Evolutionary conservation across 2,797 vertebrate genomes (phyloP).

Genomic region (Remorina albescens): DNA sequence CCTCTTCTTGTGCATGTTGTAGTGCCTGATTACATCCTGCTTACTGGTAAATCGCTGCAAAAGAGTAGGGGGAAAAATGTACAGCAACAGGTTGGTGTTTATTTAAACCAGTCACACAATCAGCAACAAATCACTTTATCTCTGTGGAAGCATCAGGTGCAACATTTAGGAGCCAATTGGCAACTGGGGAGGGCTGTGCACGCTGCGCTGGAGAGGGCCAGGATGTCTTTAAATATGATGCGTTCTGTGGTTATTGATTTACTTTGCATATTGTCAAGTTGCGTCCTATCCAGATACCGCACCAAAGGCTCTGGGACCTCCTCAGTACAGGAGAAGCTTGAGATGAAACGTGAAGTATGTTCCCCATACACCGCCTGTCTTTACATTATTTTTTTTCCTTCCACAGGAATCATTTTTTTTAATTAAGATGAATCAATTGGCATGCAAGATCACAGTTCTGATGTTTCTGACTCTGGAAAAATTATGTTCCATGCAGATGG

Average conservation of each 20-base stretch:
- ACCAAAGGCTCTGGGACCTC: constrained; percentile 33
- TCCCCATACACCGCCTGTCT: constrained; percentile 34
- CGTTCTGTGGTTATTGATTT: constrained; percentile 72
- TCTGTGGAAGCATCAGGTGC: constrained; percentile 86
- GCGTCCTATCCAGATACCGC: constrained; percentile 62
- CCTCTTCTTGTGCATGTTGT: constrained; percentile 99
- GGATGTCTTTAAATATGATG: constrained; percentile 71
- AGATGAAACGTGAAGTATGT: constrained; percentile 35
- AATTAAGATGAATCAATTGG: constrained; percentile 87
- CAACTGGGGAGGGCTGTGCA: constrained; percentile 66
- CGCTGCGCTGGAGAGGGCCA: constrained; percentile 63
- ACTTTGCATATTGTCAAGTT: constrained; percentile 70
- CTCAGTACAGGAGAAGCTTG: constrained; percentile 37
- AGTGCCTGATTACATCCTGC: constrained; percentile 99
- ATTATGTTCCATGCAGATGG: constrained; percentile 86
- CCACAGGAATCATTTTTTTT: constrained; percentile 62
- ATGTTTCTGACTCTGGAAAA: constrained; percentile 84
- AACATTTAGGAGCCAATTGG: constrained; percentile 80
- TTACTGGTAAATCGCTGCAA: constrained; percentile 99
- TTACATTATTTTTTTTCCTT: constrained; percentile 32
- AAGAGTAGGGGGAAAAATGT: constrained; percentile 60
- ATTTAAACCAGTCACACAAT: constrained; percentile 81
- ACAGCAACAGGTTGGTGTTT: constrained; percentile 84
- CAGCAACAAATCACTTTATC: constrained; percentile 85
- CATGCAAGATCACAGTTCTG: constrained; percentile 86